Conservation (phyloP, 2,888 invertebrate species). For the Galerucella nymphaeae region DNA sequence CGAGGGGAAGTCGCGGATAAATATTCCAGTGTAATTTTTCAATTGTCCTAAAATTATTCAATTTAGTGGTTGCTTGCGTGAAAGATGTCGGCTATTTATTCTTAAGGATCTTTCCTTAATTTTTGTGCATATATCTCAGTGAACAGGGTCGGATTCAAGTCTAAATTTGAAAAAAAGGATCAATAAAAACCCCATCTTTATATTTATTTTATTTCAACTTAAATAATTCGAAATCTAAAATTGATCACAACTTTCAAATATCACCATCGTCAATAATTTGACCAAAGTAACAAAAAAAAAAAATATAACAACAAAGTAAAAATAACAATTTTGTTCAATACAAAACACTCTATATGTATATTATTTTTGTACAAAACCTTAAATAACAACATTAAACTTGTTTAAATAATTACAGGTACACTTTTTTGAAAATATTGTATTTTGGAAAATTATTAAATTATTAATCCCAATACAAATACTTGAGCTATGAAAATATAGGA, state of each 20-base stretch:
- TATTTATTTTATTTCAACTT: constrained; percentile 8
- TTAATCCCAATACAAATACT: too few relatives aligned
- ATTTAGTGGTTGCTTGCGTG: constrained; percentile 28
- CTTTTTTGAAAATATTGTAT: background rate
- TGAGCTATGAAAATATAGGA: too few relatives aligned
- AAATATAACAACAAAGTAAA: constrained; percentile 26
- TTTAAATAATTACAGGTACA: background rate
- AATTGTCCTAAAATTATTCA: constrained; percentile 43
- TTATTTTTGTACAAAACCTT: constrained; percentile 17
- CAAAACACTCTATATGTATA: constrained; percentile 16
- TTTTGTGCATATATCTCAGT: background rate
- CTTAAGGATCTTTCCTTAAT: background rate
- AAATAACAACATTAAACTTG: background rate
- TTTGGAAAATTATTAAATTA: background rate
- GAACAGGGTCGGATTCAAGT: background rate
- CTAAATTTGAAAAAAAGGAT: background rate
- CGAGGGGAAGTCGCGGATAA: constrained; percentile 38
- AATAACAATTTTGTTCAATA: constrained; percentile 21
- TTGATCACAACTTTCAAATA: constrained; percentile 42
- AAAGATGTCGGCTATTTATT: constrained; percentile 1
- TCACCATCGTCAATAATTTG: constrained; percentile 28
- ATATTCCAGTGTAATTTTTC: constrained; percentile 41
- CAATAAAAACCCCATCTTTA: background rate
- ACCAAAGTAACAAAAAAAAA: constrained; percentile 29
- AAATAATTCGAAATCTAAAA: constrained; percentile 30